Evolutionary conservation across 2,888 invertebrate genomes (phyloP), one percentile per base, ranked within the genome.

Genomic region (Euphydryas editha): DNA sequence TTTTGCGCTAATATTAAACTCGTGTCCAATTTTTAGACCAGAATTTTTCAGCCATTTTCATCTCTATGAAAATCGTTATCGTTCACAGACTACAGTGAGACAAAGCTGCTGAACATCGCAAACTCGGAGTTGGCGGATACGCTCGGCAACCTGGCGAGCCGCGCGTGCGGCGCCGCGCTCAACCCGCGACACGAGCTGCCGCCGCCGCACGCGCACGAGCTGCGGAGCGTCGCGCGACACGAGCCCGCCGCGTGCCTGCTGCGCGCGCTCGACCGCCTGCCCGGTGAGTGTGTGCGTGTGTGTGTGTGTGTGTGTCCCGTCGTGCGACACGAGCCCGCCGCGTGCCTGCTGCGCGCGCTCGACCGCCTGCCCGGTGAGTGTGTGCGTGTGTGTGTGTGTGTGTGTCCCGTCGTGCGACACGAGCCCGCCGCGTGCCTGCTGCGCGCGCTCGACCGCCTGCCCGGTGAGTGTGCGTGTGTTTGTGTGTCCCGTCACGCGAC

Each of bases 61-160:
- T 8, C 30, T 7, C 30, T 30, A 7, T 30, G 8, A 46, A 17
- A 46, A 46, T 46, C 0, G 46, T 46, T 46, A 2, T 46, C 2
- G 8, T 10, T 7, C 8, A 18, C 89, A 98, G 98, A 98, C 92
- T 99, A 96, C 88, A 97, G 95, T 82, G 95, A 96, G 72, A 93
- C 92, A 6, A 97, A 97, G 84, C 93, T 97, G 59, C 83, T 95
- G 44, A 94, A 96, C 75, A 94, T 96, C 62, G 91, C 97, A 20
- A 99, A 99, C 92, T 94, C 97, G 0, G 98, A 99, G 83, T 90
- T 99, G 65, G 98, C 98, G 2, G 97, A 99, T 85, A 97, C 97
- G 0, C 86, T 99, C 18, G 99, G 99, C 24, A 99, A 99, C 93
- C 93, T 99, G 60, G 93, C 97, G 68, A 96, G 95, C 63, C 95